phyloP scores from a whole-genome alignment of 1,140 invertebrate genomes.

The Spodoptera frugiperda region DNA sequence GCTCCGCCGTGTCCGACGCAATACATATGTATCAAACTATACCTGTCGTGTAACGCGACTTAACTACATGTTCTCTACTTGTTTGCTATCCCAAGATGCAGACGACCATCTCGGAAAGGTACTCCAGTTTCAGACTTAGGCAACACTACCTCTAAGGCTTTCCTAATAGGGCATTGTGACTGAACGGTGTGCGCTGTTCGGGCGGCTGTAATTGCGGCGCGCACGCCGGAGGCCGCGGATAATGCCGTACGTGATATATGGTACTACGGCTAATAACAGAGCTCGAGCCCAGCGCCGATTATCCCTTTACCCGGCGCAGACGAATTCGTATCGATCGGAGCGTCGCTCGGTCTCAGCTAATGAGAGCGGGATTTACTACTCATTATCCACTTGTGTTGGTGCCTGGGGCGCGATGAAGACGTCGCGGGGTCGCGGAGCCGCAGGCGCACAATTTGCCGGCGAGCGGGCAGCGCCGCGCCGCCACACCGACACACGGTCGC shows the following conservation, averaged over 20 bases:
- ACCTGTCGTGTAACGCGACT: conserved; percentile 39
- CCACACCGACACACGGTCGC: conserved; percentile 56
- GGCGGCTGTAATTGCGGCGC: conserved; percentile 72
- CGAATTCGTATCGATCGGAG: conserved; percentile 79
- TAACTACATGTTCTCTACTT: conserved; percentile 34
- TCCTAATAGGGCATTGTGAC: conserved; percentile 68
- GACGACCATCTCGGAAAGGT: conserved; percentile 23
- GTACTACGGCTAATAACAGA: conserved; percentile 83
- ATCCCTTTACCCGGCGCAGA: conserved; percentile 79
- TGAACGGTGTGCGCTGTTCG: conserved; percentile 52
- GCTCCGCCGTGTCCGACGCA: conserved; percentile 4
- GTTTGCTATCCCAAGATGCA: conserved; percentile 16
- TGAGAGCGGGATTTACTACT: conserved; percentile 81
- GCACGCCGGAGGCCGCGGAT: conserved; percentile 75
- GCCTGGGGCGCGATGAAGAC: conserved; percentile 79
- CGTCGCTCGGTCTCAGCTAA: conserved; percentile 79
- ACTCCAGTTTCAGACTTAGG: conserved; percentile 44
- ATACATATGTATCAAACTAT: conserved; percentile 43
- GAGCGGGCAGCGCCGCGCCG: conserved; percentile 57
- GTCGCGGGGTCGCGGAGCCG: conserved; percentile 65
- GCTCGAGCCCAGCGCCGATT: conserved; percentile 71
- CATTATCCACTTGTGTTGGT: conserved; percentile 81
- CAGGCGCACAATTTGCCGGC: conserved; percentile 77
- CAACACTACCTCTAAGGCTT: conserved; percentile 48
- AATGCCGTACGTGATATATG: conserved; percentile 83